Evolutionary conservation across 2,797 vertebrate species (phyloP), one percentile per base, ranked within the genome.

Genomic region (Eurystomus glaucurus): DNA sequence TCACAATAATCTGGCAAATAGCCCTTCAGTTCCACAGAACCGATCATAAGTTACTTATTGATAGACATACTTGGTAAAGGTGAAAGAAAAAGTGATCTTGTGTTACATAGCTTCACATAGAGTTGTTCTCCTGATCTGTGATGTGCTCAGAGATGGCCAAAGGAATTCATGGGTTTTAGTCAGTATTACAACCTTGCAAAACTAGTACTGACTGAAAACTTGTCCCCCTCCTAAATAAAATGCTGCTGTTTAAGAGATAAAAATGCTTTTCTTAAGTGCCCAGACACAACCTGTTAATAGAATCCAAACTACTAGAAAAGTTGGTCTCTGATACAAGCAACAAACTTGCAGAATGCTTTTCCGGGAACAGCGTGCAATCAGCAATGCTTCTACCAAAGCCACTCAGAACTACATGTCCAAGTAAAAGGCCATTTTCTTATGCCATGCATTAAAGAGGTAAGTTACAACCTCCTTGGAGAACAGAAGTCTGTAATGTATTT

Each of bases 31-130:
- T 86, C 31, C 61, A 84, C 52, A 87, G 61, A 90, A 50, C 60
- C 21, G n/a, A 79, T 76, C 23, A 11, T 33, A 91, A 93, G 95
- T 95, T 74, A 97, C 68, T 93, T 88, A 94, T 68, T 91, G 69
- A 95, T 6, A 89, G 71, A 66, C 20, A 31, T 10, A 91, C 9
- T 50, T 54, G 16, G 23, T 21, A 57, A 20, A 94, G 23, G 79
- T 26, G 54, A 88, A 91, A 91, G 35, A 45, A 88, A 91, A 93
- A 78, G 55, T 26, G 11, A 90, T 55, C 25, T 39, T 68, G 39
- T 74, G 51, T 50, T 61, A 70, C 1, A 3, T 43, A 85, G 25
- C 88, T 85, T 52, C 35, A 61, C 37, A 13, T 7, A 74, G 60
- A 74, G 39, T 9, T 62, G 23, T 21, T 62, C 61, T 91, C 55